Percentiles rank a stretch among this genome's conserved stretches.
phyloP scores from a whole-genome alignment of 2,888 invertebrate species.

The Acleris literana region DNA sequence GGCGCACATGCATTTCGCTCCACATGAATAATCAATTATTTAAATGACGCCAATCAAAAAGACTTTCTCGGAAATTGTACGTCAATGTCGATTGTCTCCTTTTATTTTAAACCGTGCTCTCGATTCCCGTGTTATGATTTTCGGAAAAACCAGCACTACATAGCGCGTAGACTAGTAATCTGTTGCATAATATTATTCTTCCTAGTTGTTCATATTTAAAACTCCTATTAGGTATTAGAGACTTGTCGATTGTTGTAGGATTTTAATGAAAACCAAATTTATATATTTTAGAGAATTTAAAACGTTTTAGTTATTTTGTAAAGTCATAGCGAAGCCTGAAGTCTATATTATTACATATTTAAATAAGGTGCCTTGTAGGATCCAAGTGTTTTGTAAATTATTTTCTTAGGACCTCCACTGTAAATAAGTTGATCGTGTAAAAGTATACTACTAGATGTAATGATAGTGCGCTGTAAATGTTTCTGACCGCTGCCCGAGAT shows the following conservation, averaged over 20 bases:
- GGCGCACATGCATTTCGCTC: constrained; percentile 75
- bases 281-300: constrained; percentile 82
- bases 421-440: constrained; percentile 76
- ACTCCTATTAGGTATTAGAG: constrained; percentile 81
- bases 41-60: constrained; percentile 74
- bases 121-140: constrained; percentile 43
- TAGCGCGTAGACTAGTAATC: constrained; percentile 71
- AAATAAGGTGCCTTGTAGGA: constrained; percentile 81
- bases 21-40: constrained; percentile 83
- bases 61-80: constrained; percentile 65
- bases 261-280: constrained; percentile 82
- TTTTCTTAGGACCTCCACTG: constrained; percentile 75
- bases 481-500: constrained; percentile 65
- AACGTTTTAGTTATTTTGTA: constrained; percentile 80
- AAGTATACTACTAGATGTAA: constrained; percentile 80
- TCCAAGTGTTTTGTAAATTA: constrained; percentile 79
- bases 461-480: constrained; percentile 72
- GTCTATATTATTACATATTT: constrained; percentile 74
- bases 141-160: constrained; percentile 65
- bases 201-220: constrained; percentile 81
- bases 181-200: constrained; percentile 82
- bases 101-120: constrained; percentile 42
- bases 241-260: constrained; percentile 80
- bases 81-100: constrained; percentile 56
- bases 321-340: constrained; percentile 82